Base-by-base conservation (phyloP, 2,888 invertebrate species). In the Caenorhabditis afra region DNA sequence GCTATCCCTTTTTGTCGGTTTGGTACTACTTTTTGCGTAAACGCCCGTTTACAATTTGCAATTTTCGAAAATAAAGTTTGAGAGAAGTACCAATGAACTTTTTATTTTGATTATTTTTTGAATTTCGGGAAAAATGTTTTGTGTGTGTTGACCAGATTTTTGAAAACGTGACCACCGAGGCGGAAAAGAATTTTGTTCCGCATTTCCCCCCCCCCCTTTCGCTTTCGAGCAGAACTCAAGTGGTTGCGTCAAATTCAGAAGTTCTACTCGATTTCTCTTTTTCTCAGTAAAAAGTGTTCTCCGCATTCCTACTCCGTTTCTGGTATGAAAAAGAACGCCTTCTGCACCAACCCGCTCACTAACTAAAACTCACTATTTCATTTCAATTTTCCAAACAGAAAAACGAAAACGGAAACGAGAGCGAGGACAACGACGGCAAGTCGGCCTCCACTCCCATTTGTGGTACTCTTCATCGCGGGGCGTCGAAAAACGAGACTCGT, bases 401-500 rank as follows among this genome's bases (percentile, higher is more conserved):
- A 10, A 44, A 44, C 3, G 10, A 12, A 11, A 29, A 10, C 4
- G 23, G 16, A 5, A 50, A 22, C 2, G 20, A 50, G 20, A 18
- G 20, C 16, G 12, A 50, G 18, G 50, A 50, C 12, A 29, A 29
- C 29, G 29, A 29, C 29, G 29, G 7, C 4, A 29, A 3, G 29
- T 58, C 55, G 12, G 20, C 16, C 18, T 11, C 7, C 7, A 23
- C 22, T 29, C 7, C 45, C 52, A 20, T 52, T 55, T 45, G 47
- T 62, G 55, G 57, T 50, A 16, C 45, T 49, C 71, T 47, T 70
- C 61, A 53, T 57, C 58, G 41, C 29, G 41, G 18, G 53, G 39
- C 49, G 50, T 55, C 47, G 64, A 59, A 74, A 74, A 74, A 74
- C 66, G 65, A 74, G 66, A 74, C 74, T 59, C 73, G 64, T 73